Evolutionary conservation across 2,113 vertebrate species (phyloP).

Genomic region (Scomber scombrus): DNA sequence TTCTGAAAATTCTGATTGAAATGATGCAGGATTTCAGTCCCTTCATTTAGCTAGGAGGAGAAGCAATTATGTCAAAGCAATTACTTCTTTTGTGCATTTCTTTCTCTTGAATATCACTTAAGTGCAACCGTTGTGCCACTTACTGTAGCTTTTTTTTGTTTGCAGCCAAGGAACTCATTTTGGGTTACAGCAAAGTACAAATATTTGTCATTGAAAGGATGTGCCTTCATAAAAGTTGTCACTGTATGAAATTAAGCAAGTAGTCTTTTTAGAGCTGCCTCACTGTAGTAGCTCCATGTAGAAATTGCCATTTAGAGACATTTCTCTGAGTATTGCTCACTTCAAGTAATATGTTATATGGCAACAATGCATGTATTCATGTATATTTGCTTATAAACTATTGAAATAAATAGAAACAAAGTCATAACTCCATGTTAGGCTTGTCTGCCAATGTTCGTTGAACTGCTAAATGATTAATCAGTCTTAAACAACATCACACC

Average conservation of each 20-base stretch:
- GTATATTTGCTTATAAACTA: background rate
- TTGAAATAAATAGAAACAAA: constrained; percentile 1
- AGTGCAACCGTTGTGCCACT: background rate
- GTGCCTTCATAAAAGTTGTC: background rate
- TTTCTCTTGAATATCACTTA: constrained; percentile 24
- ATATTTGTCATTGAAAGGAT: constrained; percentile 32
- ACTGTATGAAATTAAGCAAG: background rate
- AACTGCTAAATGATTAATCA: constrained; percentile 54
- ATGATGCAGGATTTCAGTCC: background rate
- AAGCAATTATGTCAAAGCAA: constrained; percentile 32
- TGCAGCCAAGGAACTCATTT: constrained; percentile 21
- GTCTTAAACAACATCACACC: constrained; percentile 53
- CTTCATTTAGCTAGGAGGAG: background rate
- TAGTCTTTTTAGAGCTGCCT: constrained; percentile 8
- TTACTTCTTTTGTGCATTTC: constrained; percentile 38
- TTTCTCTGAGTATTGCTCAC: background rate
- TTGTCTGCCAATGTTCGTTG: background rate
- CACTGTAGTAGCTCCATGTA: background rate
- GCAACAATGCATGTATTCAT: background rate
- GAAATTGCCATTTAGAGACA: background rate
- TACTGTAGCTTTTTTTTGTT: no score
- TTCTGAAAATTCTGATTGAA: background rate
- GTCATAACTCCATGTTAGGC: background rate
- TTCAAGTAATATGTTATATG: background rate
- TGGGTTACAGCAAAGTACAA: constrained; percentile 29